Evolutionary conservation across 2,113 vertebrate genomes (phyloP), one percentile per base, ranked within the genome.

Genomic region (Ceuthmochares aereus): DNA sequence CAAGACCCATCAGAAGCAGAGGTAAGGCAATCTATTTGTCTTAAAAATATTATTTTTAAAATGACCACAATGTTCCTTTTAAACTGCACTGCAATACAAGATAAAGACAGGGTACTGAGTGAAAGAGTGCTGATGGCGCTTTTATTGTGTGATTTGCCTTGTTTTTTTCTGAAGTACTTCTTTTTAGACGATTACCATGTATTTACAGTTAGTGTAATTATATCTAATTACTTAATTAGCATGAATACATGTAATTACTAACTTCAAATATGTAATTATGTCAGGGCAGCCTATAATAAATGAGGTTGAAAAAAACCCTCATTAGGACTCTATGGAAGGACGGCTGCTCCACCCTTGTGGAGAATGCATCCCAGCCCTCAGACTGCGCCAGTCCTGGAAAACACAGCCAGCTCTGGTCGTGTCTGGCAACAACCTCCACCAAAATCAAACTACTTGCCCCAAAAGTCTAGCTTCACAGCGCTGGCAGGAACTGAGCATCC

Each of bases 211-310:
- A 93, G 87, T 86, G 87, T 96, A 98, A 98, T 98, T 98, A 97
- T 62, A 90, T 90, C 96, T 98, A 97, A 98, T 98, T 98, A 97
- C 97, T 97, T 97, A 97, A 98, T 98, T 97, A 98, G 95, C 95
- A 95, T 95, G 96, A 97, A 97, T 98, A 96, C 54, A 10, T 89
- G 95, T 96, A 97, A 97, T 97, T 97, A 95, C 98, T 97, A 96
- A 98, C 93, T 97, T 90, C 83, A 20, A 96, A 94, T 94, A 95
- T 97, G 94, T 90, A 97, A 98, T 96, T 97, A 97, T 78, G 78
- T 89, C 80, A 87, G 94, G 90, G 95, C 97, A 97, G 93, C 81
- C 73, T 90, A 74, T 94, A 94, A 94, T 94, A 96, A 94, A 97
- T 79, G 94, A 95, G 92, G 95, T 95, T 94, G 80, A 59, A 95